Conservation (phyloP, 2,113 vertebrate species). For the Corydoras maculifer region DNA sequence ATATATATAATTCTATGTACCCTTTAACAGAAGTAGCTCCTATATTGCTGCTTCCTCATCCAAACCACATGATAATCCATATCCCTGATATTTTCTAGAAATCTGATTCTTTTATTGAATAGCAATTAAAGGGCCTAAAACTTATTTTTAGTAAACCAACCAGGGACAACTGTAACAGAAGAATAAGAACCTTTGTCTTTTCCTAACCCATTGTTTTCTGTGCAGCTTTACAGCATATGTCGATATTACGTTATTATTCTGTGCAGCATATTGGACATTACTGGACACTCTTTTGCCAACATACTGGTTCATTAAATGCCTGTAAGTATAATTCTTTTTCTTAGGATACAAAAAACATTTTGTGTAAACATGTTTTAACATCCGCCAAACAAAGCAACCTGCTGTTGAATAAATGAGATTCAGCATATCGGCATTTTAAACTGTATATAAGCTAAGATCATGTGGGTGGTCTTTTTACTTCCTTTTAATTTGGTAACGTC, state of each 20-base stretch:
- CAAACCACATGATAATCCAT: neutral
- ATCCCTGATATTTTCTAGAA: constrained; percentile 10
- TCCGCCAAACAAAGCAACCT: no score
- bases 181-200: no score
- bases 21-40: neutral
- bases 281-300: neutral
- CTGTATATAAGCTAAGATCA: no score
- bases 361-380: no score
- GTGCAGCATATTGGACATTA: neutral
- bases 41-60: neutral
- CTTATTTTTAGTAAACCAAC: neutral
- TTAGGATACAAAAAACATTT: neutral
- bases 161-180: neutral
- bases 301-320: neutral
- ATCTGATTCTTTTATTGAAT: constrained; percentile 16
- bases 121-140: constrained; percentile 15
- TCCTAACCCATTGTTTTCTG: constrained; percentile 9
- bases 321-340: constrained; percentile 5
- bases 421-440: no score
- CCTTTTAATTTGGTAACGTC: no score
- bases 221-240: constrained; percentile 1
- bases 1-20: neutral
- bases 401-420: no score
- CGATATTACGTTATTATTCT: no score
- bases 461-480: no score